These are phyloP conservation scores for Xiphorhynchus elegans DNA, from an alignment of 2,113 vertebrate species.

Conservation along the genomic window DNA sequence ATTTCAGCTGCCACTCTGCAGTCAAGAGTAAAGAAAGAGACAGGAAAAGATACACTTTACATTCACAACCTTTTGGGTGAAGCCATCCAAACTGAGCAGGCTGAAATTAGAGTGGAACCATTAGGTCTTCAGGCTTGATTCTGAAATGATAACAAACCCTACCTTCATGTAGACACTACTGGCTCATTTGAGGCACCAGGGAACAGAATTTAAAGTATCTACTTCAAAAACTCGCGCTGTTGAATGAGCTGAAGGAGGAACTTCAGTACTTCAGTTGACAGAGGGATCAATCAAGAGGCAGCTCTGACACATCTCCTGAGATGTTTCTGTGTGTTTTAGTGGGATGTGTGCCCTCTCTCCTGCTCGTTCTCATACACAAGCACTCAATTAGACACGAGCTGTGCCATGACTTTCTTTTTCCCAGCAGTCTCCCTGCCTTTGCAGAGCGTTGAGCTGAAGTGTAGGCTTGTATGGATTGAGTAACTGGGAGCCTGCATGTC, in stretches of 20 bases:
- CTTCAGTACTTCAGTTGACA: constrained; percentile 9
- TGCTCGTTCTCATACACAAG: neutral
- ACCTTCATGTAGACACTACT: neutral
- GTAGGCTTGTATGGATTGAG: neutral
- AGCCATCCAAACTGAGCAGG: neutral
- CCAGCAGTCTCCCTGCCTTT: neutral
- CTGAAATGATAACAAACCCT: constrained; percentile 17
- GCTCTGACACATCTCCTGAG: neutral
- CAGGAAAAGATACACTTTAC: neutral
- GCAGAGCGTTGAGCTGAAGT: neutral
- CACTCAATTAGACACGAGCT: neutral
- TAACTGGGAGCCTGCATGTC: neutral
- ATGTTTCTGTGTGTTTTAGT: neutral
- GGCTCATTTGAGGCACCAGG: neutral
- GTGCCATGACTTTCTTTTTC: neutral
- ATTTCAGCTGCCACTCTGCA: neutral
- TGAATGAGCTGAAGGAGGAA: constrained; percentile 17
- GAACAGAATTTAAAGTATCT: constrained; percentile 26
- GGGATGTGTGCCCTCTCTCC: neutral
- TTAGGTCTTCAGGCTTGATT: constrained; percentile 21
- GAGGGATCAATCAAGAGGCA: constrained; percentile 22
- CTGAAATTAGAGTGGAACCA: constrained; percentile 4
- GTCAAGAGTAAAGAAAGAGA: neutral
- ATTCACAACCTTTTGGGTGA: neutral
- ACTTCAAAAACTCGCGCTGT: neutral